Conservation (phyloP, 2,797 vertebrate genomes). For the Melanogrammus aeglefinus region DNA sequence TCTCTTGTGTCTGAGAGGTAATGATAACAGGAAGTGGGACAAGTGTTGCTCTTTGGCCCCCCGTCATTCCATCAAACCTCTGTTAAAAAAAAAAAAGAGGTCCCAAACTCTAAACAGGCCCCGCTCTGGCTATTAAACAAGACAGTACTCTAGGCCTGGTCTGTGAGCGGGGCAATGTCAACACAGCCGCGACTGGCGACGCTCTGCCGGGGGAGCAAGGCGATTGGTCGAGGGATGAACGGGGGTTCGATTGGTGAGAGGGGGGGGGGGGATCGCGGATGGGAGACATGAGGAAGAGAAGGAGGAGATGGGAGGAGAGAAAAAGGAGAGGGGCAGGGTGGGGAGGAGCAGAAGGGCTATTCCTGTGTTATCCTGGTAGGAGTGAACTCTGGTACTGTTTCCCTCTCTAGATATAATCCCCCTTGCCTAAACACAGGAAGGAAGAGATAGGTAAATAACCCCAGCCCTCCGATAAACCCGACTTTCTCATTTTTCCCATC, state of each 20-base stretch:
- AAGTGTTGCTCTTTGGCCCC: slow-evolving; percentile 62
- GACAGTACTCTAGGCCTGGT: slow-evolving; percentile 68
- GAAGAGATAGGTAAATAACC: slow-evolving; percentile 71
- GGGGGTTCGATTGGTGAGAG: background rate
- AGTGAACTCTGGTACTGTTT: slow-evolving; percentile 53
- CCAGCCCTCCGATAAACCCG: slow-evolving; percentile 54
- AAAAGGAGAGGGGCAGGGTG: background rate
- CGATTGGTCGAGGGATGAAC: background rate
- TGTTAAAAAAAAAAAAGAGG: slow-evolving; percentile 67
- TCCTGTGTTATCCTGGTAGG: slow-evolving; percentile 65
- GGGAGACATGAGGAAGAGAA: background rate
- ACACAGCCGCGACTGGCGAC: slow-evolving; percentile 65
- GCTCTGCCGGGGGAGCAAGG: slow-evolving; percentile 5
- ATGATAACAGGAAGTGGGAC: slow-evolving; percentile 71
- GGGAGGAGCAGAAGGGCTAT: slow-evolving; percentile 36
- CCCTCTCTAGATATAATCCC: slow-evolving; percentile 60
- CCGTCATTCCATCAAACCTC: slow-evolving; percentile 57
- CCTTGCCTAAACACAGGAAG: slow-evolving; percentile 76
- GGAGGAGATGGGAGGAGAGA: background rate
- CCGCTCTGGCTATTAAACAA: slow-evolving; percentile 66
- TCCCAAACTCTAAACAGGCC: slow-evolving; percentile 66
- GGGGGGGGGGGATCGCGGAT: background rate
- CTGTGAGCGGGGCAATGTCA: slow-evolving; percentile 58
- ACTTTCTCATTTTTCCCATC: slow-evolving; percentile 27
- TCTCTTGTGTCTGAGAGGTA: slow-evolving; percentile 54